Base-by-base conservation (phyloP, 2,888 invertebrate species). In the Ellobium chinense region DNA sequence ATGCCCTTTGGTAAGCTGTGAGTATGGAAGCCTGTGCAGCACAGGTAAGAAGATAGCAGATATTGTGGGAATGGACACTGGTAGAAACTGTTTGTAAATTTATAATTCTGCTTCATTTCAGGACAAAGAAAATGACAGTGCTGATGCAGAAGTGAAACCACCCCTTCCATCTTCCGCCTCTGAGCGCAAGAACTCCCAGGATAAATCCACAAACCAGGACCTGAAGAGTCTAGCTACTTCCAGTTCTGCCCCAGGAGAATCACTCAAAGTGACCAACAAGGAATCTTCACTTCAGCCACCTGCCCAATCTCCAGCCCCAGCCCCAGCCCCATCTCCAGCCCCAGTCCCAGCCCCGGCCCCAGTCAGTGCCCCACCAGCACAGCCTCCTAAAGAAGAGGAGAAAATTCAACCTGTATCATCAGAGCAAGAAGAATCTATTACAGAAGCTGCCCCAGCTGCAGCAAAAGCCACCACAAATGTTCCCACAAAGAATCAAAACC, bases 401-500 rank as follows among this genome's bases (percentile, higher is more conserved):
- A 9, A 31, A 56, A 31, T 14, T 56, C 7, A 56, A 31, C 7
- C 31, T 31, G 3, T 9, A 1, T n/a, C 18, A 4, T 31, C n/a
- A 2, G 56, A 70, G 34, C 31, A 54, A 14, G 69, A 54, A 21
- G n/a, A 9, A 9, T 2, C 36, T 36, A 18, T 60, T n/a, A 34
- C 29, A 2, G 31, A n/a, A 31, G 31, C 31, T 54, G 1, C 60
- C 36, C 4, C 39, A n/a, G 3, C 36, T 21, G 3, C 73, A 37
- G 37, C 36, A 12, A 2, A 62, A 37, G 29, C 60, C n/a, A 9
- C 60, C 24, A 18, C 27, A 46, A 46, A 46, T 56, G 31, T 21
- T 14, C 27, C 56, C 46, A 27, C n/a, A 0, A 62, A 63, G 21
- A 54, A 56, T 54, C 46, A 76, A 56, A 74, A 63, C 63, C 73